Evolutionary conservation across 2,113 vertebrate species (phyloP).

Genomic region (Clinocottus analis): DNA sequence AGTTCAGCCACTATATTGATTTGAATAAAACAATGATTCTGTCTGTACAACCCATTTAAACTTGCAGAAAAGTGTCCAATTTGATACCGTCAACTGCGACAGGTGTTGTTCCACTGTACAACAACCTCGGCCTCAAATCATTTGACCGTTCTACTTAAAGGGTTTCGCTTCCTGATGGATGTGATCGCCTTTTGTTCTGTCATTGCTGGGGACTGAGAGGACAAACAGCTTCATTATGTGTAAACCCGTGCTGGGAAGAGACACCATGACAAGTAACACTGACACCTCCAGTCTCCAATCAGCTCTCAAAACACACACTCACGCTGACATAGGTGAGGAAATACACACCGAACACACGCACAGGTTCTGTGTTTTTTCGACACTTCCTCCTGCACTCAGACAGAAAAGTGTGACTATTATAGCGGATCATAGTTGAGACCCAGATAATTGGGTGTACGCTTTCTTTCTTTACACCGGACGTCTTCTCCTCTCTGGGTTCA

Average conservation of each 20-base stretch:
- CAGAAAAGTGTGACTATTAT: constrained; percentile 60
- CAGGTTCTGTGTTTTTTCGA: constrained; percentile 11
- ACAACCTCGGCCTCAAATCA: constrained; percentile 1
- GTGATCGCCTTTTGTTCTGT: constrained; percentile 13
- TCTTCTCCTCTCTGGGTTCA: constrained; percentile 11
- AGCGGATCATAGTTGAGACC: constrained; percentile 53
- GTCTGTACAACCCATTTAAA: background rate
- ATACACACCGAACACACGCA: background rate
- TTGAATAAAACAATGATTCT: background rate
- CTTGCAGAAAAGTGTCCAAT: background rate
- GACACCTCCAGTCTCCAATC: constrained; percentile 40
- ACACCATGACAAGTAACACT: constrained; percentile 30
- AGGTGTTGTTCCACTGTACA: background rate
- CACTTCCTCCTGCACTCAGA: background rate
- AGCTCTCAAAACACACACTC: constrained; percentile 13
- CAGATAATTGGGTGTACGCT: constrained; percentile 46
- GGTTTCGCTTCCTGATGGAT: constrained; percentile 13
- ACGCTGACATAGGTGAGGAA: background rate
- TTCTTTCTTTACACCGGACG: constrained; percentile 33
- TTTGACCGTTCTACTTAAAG: background rate
- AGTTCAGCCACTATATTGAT: background rate
- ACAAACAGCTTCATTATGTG: constrained; percentile 28
- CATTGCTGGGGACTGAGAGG: constrained; percentile 7
- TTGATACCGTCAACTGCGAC: background rate
- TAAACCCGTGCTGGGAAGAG: constrained; percentile 49